phyloP scores from a whole-genome alignment of 2,113 vertebrate genomes.

The Microtus oregoni region DNA sequence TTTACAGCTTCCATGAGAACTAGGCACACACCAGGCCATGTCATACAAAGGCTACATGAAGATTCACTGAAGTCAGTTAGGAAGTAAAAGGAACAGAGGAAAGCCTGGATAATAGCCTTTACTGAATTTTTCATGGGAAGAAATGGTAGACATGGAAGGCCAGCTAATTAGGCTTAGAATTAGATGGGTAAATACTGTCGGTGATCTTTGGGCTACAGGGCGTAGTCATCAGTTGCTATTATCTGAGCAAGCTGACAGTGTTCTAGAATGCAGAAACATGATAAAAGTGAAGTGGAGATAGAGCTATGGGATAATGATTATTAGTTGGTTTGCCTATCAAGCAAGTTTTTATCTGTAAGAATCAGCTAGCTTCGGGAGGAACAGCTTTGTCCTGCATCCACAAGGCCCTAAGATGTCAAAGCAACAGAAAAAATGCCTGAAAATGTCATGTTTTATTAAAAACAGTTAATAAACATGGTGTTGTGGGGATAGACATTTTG shows the following conservation, averaged over 20 bases:
- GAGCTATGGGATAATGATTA: background rate
- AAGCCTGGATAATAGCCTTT: background rate
- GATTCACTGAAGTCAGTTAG: background rate
- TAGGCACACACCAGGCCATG: background rate
- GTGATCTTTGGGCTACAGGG: background rate
- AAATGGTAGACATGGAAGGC: background rate
- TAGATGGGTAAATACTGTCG: background rate
- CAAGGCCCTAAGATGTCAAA: background rate
- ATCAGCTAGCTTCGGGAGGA: background rate
- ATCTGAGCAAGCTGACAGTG: background rate
- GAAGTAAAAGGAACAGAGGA: background rate
- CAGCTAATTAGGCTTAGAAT: background rate
- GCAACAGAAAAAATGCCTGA: constrained; percentile 15
- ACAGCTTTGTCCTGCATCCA: background rate
- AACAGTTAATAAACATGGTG: background rate
- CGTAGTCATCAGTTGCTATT: background rate
- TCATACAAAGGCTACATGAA: background rate
- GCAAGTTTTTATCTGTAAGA: background rate
- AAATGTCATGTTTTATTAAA: background rate
- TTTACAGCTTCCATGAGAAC: background rate
- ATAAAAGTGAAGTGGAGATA: background rate
- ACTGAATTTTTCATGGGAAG: background rate
- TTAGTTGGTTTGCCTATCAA: background rate
- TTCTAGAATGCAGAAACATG: background rate
- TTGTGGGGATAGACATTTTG: background rate